A percentile compares a stretch with the other conserved stretches of the same genome.
These are phyloP conservation scores for Pseudochirops cupreus DNA, from an alignment of 2,797 vertebrate species.

Conservation along the genomic window DNA sequence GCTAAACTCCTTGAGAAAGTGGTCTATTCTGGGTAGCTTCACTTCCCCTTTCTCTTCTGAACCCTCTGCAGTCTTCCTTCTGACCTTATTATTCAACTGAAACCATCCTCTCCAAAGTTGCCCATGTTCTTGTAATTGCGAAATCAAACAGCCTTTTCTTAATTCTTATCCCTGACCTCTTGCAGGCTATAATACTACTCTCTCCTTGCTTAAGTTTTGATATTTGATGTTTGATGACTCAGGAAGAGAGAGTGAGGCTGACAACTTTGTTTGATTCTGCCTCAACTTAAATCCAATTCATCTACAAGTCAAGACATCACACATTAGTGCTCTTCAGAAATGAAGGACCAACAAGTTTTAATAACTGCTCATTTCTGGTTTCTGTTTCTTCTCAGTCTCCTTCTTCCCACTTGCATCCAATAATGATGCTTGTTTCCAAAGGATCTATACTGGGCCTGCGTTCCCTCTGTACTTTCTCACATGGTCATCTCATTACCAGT, in stretches of 20 bases:
- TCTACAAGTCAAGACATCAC: background rate
- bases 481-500: background rate
- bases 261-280: background rate
- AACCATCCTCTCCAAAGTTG: background rate
- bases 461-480: background rate
- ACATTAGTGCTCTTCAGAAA: background rate
- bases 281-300: background rate
- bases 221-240: background rate
- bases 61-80: background rate
- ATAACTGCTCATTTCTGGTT: background rate
- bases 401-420: background rate
- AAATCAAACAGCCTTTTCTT: background rate
- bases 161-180: background rate
- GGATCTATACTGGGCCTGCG: background rate
- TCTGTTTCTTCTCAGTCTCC: background rate
- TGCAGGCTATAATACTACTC: background rate
- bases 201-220: background rate
- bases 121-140: background rate
- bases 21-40: background rate
- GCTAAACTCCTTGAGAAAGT: background rate
- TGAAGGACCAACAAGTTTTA: background rate
- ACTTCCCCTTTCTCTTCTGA: background rate
- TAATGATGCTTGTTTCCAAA: background rate
- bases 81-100: background rate
- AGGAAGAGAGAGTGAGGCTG: background rate